Conservation (phyloP, 1,140 invertebrate genomes). For the Micrasema minimum region DNA sequence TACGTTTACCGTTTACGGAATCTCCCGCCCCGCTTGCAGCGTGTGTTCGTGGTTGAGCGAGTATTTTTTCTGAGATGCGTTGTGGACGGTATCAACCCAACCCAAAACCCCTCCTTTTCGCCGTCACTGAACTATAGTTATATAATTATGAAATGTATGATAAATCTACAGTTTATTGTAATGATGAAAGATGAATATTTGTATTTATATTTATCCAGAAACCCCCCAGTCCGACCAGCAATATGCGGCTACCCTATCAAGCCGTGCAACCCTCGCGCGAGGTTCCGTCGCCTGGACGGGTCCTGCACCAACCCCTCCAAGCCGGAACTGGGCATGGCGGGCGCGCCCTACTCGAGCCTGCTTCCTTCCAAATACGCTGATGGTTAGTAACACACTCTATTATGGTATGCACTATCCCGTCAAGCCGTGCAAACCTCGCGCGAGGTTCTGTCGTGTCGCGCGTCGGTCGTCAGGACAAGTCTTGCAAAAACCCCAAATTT, state of each 20-base stretch:
- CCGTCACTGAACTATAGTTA: no score
- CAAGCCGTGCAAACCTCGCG: not conserved
- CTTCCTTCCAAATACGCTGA: conserved; percentile 13
- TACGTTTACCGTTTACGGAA: no score
- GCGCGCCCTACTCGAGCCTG: not conserved
- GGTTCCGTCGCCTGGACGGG: conserved; percentile 11
- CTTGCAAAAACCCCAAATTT: conserved; percentile 36
- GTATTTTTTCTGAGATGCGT: no score
- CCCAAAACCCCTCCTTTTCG: no score
- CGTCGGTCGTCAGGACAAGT: conserved; percentile 15
- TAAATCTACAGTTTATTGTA: no score
- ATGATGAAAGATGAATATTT: no score
- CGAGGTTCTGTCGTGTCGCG: no score
- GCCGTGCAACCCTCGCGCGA: not conserved
- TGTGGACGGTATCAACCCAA: no score
- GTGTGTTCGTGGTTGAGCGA: no score
- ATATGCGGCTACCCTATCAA: conserved; percentile 10
- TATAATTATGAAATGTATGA: no score
- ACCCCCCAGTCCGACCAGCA: not conserved
- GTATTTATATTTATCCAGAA: not conserved
- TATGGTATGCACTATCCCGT: not conserved
- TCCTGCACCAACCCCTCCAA: conserved; percentile 18
- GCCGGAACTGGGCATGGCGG: not conserved
- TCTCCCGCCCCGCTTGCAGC: no score
- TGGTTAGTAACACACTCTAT: conserved; percentile 61